Base-by-base conservation (phyloP, 2,113 vertebrate species). In the Agapornis roseicollis region DNA sequence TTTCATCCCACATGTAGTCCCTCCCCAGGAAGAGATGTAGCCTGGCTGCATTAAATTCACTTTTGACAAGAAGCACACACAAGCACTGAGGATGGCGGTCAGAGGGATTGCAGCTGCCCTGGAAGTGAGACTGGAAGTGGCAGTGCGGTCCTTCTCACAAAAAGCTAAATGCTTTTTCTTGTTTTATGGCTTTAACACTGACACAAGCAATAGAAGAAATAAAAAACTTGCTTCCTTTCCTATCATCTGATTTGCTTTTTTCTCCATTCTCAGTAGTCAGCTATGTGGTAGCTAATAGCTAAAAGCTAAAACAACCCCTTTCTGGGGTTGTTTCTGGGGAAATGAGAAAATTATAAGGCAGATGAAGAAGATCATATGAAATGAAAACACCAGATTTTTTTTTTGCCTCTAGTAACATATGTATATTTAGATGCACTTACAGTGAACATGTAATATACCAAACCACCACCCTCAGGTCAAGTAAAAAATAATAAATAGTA, bases 371-470 rank as follows among this genome's bases (percentile, higher is more conserved):
- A 66, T 39, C 0, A 0, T 68, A 42, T 35, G 69, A 88, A 93
- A 74, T 60, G 50, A 96, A 96, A 94, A 85, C 23, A 88, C 22
- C 74, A 72, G 63, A 69, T 82, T 83, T 88, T 93, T 90, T 87
- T 49, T 56, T 46, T 85, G 60, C n/a, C n/a, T 68, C 66, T 79
- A 92, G 87, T 70, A 89, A 76, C 24, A 19, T 49, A 17, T 46
- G 29, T 87, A 69, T 85, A 83, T 93, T 92, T 96, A 95, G 83
- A 88, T 77, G 60, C 71, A 85, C 58, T 96, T 88, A 53, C n/a
- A 80, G 78, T 31, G 41, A 89, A 56, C 68, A 70, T 39, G 37
- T 72, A 93, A 69, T 89, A 72, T n/a, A 83, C 18, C n/a, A 76
- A 93, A 91, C 50, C 39, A 79, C 24, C 28, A 5, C 44, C 18